These are phyloP conservation scores for Thermophis baileyi DNA, from an alignment of 2,113 vertebrate genomes.

Conservation along the genomic window DNA sequence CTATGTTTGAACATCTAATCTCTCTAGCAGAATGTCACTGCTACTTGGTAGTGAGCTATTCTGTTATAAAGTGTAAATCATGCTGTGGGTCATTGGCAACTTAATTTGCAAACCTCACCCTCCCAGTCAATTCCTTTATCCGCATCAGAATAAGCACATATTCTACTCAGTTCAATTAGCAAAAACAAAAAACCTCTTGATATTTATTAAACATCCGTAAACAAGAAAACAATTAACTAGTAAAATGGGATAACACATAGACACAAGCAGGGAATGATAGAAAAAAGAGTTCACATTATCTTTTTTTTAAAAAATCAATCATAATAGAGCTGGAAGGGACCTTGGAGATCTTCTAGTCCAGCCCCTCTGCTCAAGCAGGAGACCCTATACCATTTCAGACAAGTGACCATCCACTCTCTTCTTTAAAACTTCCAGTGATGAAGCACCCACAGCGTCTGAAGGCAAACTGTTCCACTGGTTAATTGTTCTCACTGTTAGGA, in stretches of 20 bases:
- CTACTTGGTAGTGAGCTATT: background rate
- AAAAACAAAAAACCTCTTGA: background rate
- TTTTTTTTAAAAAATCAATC: background rate
- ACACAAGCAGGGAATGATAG: background rate
- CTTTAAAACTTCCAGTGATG: too few species aligned
- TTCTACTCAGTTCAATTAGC: background rate
- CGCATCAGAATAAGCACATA: background rate
- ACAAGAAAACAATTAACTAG: background rate
- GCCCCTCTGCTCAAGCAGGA: too few species aligned
- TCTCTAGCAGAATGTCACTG: slow-evolving; percentile 30
- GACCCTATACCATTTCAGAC: too few species aligned
- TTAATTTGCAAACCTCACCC: background rate
- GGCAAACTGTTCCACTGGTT: too few species aligned
- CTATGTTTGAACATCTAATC: background rate
- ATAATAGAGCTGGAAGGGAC: too few species aligned
- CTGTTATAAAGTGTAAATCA: background rate
- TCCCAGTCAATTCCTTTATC: background rate
- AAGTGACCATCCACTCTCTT: too few species aligned
- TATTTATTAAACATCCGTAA: background rate
- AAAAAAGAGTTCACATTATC: background rate
- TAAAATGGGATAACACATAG: background rate
- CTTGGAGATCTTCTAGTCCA: too few species aligned
- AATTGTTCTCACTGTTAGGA: too few species aligned
- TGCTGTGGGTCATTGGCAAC: background rate
- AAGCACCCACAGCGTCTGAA: too few species aligned